phyloP scores from a whole-genome alignment of 2,797 vertebrate genomes.

The Thalassophryne amazonica region DNA sequence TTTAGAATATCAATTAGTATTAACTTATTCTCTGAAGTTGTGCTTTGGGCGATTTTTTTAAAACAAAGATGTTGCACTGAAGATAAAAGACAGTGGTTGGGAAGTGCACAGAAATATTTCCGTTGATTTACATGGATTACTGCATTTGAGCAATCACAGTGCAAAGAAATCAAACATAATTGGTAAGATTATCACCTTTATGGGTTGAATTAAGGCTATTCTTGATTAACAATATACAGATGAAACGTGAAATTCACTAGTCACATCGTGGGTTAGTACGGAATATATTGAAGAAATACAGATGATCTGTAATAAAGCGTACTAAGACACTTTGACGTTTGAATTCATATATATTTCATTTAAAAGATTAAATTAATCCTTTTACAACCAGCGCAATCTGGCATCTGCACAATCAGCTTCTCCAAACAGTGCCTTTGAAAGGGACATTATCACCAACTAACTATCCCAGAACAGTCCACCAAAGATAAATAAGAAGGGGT shows the following conservation, averaged over 20 bases:
- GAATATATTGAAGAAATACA: background rate
- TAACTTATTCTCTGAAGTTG: slow-evolving; percentile 53
- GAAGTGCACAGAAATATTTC: background rate
- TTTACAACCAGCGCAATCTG: no score
- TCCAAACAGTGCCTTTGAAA: no score
- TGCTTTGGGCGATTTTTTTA: slow-evolving; percentile 33
- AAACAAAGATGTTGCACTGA: slow-evolving; percentile 24
- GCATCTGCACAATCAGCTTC: no score
- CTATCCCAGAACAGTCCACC: no score
- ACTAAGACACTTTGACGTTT: no score
- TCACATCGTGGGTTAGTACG: background rate
- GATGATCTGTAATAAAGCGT: no score
- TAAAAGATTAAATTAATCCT: no score
- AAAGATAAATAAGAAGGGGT: no score
- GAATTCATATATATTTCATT: no score
- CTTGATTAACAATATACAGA: background rate
- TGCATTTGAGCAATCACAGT: slow-evolving; percentile 3
- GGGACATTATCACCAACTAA: no score
- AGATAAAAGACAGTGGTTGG: slow-evolving; percentile 42
- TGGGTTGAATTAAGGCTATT: background rate
- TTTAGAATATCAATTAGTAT: slow-evolving; percentile 78
- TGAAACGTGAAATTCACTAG: background rate
- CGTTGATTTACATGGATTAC: background rate
- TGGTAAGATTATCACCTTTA: background rate
- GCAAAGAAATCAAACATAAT: slow-evolving; percentile 1